Percentiles rank a stretch among this genome's conserved stretches.
Evolutionary conservation across 2,113 vertebrate species (phyloP).

Genomic region (Archilochus colubris): DNA sequence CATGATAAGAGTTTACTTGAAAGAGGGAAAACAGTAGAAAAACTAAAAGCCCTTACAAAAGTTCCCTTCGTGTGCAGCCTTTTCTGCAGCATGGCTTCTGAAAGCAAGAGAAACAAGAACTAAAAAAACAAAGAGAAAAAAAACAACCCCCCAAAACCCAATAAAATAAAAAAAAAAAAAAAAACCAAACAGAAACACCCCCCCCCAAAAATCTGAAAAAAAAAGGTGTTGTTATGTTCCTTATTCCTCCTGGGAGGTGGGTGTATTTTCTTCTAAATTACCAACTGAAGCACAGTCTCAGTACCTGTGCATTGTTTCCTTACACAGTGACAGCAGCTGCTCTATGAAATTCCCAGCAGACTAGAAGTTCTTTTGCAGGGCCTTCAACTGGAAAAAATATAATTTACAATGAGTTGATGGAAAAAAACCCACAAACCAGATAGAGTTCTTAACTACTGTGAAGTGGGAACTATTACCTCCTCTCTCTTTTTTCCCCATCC

Average conservation of each 20-base stretch:
- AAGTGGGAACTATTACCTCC: background rate
- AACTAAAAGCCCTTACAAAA: background rate
- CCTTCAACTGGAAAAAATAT: background rate
- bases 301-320: background rate
- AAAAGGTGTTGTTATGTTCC: background rate
- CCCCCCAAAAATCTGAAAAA: too few relatives aligned
- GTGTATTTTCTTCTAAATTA: background rate
- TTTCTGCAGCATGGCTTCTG: background rate
- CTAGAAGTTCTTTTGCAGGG: background rate
- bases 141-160: too few relatives aligned
- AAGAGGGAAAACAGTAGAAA: rapidly evolving
- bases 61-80: background rate
- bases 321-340: background rate
- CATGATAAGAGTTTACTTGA: background rate
- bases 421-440: background rate
- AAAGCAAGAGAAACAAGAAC: background rate
- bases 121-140: too few relatives aligned
- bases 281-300: background rate
- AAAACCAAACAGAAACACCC: background rate
- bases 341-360: background rate
- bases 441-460: background rate
- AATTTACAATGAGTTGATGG: background rate
- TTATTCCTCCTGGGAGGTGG: background rate
- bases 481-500: too few relatives aligned
- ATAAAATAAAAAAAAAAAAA: too few relatives aligned